A percentile compares a stretch with the other conserved stretches of the same genome.
phyloP scores from a whole-genome alignment of 2,797 vertebrate species.

The Rhinichthys osculus region DNA sequence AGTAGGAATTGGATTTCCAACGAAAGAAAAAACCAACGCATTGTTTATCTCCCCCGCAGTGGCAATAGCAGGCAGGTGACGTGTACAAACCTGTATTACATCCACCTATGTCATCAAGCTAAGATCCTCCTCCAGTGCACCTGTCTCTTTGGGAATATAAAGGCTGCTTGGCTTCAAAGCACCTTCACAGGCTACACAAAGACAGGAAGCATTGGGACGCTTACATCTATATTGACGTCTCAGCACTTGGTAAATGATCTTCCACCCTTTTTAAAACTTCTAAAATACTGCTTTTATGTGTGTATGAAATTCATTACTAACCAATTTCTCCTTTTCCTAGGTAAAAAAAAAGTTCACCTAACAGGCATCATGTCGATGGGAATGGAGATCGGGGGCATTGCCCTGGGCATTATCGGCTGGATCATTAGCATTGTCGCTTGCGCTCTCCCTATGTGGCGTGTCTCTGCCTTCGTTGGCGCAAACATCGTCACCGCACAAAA shows the following conservation, averaged over 20 bases:
- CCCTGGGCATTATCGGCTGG: conserved; percentile 87
- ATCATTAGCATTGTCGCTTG: conserved; percentile 85
- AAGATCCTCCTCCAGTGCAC: conserved; percentile 67
- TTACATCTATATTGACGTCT: not conserved
- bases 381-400: conserved; percentile 88
- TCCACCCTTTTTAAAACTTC: not conserved
- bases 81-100: conserved; percentile 47
- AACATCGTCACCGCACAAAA: conserved; percentile 91
- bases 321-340: not conserved
- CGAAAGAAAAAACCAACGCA: conserved; percentile 1
- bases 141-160: conserved; percentile 72
- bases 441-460: conserved; percentile 90
- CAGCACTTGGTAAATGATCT: conserved; percentile 15
- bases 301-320: not conserved
- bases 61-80: conserved; percentile 57
- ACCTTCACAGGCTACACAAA: conserved; percentile 64
- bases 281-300: not conserved
- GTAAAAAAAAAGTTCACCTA: conserved; percentile 12
- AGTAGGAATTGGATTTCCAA: conserved; percentile 33
- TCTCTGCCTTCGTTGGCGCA: conserved; percentile 88
- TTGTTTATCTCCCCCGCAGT: conserved; percentile 11
- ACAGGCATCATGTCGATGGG: conserved; percentile 89
- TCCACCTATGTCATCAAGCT: conserved; percentile 66
- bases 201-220: conserved; percentile 24
- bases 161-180: conserved; percentile 70